Base-by-base conservation (phyloP, 2,113 vertebrate species). In the Tichodroma muraria region DNA sequence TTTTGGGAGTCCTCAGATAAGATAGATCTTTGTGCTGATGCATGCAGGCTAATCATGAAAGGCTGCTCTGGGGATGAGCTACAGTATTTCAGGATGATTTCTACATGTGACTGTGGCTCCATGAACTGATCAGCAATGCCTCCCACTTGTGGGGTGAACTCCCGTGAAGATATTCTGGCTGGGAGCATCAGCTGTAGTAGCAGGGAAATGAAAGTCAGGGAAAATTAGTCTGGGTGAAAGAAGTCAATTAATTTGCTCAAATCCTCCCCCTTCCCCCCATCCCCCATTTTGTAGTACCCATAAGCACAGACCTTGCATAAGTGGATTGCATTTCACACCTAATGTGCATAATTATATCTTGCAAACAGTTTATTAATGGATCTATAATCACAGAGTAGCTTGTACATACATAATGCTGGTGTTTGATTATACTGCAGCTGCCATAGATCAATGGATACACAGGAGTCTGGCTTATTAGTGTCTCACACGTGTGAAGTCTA, bases 331-430 rank as follows among this genome's bases (percentile, higher is more conserved):
- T 93, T 90, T 95, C 75, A 66, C 49, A 61, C 71, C 89, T 88
- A 47, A 87, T 96, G 79, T 71, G 53, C 80, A 77, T 89, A 95
- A 95, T 94, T 92, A 92, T n/a, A 85, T 88, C 93, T 94, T 95
- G 90, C 84, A 88, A 88, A 72, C 47, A 72, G 80, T 93, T 95
- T 85, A 96, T 94, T 90, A 90, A 90, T 95, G 82, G 79, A 90
- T 93, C 88, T 91, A 57, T 95, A 94, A 96, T 96, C 80, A 93
- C 5, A 75, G 89, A 38, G 75, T 79, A 70, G 79, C 90, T 90
- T 81, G 71, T 94, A 87, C 59, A 20, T 44, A 86, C 88, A 94
- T 82, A 95, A 83, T 78, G 71, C 28, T 16, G 63, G 35, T 61
- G 87, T 92, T 91, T 93, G 90, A 88, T 89, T 91, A 65, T 85